Evolutionary conservation across 2,797 vertebrate species (phyloP).

Genomic region (Oreochromis grahami): DNA sequence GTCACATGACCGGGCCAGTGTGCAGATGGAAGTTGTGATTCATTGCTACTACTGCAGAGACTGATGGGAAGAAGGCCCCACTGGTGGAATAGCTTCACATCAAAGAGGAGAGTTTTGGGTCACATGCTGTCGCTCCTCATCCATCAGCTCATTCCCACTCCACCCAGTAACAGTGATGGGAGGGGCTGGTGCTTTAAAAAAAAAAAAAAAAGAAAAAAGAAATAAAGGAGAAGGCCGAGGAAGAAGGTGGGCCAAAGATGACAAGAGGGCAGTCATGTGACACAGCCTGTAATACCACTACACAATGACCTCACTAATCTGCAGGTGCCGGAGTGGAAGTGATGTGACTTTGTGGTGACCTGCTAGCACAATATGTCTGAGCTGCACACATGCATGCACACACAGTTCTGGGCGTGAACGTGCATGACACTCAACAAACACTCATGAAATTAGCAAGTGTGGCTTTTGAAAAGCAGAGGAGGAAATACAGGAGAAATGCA

Average conservation of each 20-base stretch:
- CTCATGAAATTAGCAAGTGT: neutral
- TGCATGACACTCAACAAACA: neutral
- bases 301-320: conserved; percentile 81
- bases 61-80: conserved; percentile 11
- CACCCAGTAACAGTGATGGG: conserved; percentile 25
- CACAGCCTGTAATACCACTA: conserved; percentile 39
- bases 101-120: conserved; percentile 75
- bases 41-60: neutral
- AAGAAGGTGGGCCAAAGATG: neutral
- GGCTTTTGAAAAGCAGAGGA: neutral
- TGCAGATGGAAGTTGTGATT: neutral
- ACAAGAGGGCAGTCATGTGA: conserved; percentile 68
- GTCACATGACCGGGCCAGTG: conserved; percentile 2
- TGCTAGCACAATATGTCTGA: conserved; percentile 66
- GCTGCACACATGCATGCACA: conserved; percentile 11
- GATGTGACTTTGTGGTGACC: conserved; percentile 79
- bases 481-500: neutral
- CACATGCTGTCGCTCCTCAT: conserved; percentile 79
- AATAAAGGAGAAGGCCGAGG: neutral
- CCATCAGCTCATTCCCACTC: conserved; percentile 76
- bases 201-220: neutral
- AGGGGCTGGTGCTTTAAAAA: neutral
- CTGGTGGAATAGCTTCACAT: conserved; percentile 48
- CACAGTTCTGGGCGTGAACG: neutral
- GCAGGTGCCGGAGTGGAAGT: conserved; percentile 86